Conservation (phyloP, 2,113 vertebrate genomes). For the Chiloscyllium plagiosum region DNA sequence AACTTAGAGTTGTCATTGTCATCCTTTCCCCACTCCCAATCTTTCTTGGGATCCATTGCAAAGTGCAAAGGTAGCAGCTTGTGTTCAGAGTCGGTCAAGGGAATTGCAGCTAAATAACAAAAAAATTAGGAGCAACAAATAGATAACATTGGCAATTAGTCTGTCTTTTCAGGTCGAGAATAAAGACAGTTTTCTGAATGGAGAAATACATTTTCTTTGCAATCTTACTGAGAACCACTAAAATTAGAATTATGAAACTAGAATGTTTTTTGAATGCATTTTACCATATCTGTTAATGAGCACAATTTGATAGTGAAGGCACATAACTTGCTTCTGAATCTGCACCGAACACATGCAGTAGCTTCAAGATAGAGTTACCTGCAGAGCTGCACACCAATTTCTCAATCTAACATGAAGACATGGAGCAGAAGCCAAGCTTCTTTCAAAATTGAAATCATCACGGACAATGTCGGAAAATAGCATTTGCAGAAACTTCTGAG, state of each 20-base stretch:
- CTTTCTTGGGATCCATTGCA: constrained; percentile 88
- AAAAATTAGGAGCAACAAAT: not conserved
- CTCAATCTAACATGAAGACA: not conserved
- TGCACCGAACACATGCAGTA: not conserved
- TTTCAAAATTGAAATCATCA: not conserved
- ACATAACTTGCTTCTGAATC: not conserved
- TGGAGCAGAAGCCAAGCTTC: not conserved
- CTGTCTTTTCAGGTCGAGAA: not conserved
- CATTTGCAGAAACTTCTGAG: not conserved
- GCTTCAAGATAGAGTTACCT: not conserved
- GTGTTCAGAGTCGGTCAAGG: constrained; percentile 95
- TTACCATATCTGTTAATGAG: not conserved
- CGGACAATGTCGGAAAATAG: not conserved
- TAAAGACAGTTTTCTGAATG: not conserved
- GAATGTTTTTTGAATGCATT: not conserved
- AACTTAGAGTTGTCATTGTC: constrained; percentile 87
- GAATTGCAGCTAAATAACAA: constrained; percentile 79
- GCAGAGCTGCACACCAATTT: not conserved
- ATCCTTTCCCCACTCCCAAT: constrained; percentile 96
- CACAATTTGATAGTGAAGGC: not conserved
- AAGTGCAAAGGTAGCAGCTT: constrained; percentile 96
- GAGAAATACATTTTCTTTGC: constrained; percentile 11
- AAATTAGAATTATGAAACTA: not conserved
- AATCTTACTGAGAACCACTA: not conserved
- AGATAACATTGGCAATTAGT: not conserved